Evolutionary conservation across 2,888 invertebrate genomes (phyloP).

Genomic region (Strigamia transsilvanica): DNA sequence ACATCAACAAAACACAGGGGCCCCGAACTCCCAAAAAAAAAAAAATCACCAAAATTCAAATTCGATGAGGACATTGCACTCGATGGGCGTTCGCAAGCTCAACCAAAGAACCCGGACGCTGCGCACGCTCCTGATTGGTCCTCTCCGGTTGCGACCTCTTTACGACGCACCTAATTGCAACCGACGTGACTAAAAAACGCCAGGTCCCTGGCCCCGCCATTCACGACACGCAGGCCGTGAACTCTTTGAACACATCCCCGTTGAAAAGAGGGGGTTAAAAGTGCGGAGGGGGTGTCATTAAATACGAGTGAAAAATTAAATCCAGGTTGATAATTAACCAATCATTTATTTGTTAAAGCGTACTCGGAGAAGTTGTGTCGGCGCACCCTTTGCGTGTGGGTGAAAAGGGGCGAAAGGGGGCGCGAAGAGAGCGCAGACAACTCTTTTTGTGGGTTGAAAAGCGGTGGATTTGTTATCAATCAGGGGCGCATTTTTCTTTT

Average conservation of each 20-base stretch:
- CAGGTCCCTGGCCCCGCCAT: background rate
- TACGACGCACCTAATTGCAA: constrained; percentile 1
- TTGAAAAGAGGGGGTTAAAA: constrained; percentile 19
- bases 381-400: constrained; percentile 1
- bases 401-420: background rate
- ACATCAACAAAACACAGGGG: too few relatives aligned
- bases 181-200: background rate
- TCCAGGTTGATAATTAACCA: background rate
- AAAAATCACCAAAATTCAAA: too few relatives aligned
- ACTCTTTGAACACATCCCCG: constrained; percentile 7
- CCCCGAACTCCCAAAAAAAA: too few relatives aligned
- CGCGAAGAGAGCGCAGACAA: background rate
- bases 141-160: background rate
- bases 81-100: background rate
- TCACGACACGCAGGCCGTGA: background rate
- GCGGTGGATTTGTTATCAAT: background rate
- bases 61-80: background rate
- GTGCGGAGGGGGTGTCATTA: background rate
- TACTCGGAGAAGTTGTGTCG: background rate
- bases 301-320: too few relatives aligned
- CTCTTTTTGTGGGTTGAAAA: constrained; percentile 16
- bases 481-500: background rate
- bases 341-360: background rate
- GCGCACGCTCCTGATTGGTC: background rate
- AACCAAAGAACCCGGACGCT: background rate